These are phyloP conservation scores for Acanthisitta chloris DNA, from an alignment of 2,113 vertebrate species.

Conservation along the genomic window DNA sequence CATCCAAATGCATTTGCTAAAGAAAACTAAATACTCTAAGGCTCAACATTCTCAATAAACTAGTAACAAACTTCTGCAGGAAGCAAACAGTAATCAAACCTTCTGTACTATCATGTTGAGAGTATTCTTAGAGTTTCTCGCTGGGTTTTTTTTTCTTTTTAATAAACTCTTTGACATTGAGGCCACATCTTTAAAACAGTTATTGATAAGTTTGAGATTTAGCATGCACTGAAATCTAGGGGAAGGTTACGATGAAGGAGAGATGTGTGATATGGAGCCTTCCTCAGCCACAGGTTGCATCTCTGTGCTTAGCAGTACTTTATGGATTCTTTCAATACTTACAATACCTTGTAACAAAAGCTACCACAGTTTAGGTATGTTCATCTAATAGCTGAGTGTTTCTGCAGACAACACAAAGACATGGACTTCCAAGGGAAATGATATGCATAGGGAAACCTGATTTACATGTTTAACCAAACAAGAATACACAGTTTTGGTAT, in stretches of 20 bases:
- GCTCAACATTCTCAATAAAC: not conserved
- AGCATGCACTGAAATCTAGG: not conserved
- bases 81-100: not conserved
- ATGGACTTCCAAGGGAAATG: not conserved
- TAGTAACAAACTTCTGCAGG: not conserved
- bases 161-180: not conserved
- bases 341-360: not conserved
- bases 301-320: not conserved
- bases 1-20: not conserved
- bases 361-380: not conserved
- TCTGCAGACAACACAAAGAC: not conserved
- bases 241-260: not conserved
- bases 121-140: not conserved
- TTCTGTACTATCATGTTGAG: not conserved
- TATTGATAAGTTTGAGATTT: not conserved
- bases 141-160: not conserved
- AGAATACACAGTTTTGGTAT: not conserved
- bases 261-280: not conserved
- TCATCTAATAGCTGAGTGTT: not conserved
- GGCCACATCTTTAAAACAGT: not conserved
- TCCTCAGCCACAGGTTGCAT: not conserved
- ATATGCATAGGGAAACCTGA: not conserved
- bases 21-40: not conserved
- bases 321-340: not conserved
- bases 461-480: not conserved